phyloP scores from a whole-genome alignment of 2,888 invertebrate species.

The Morpho achilles region DNA sequence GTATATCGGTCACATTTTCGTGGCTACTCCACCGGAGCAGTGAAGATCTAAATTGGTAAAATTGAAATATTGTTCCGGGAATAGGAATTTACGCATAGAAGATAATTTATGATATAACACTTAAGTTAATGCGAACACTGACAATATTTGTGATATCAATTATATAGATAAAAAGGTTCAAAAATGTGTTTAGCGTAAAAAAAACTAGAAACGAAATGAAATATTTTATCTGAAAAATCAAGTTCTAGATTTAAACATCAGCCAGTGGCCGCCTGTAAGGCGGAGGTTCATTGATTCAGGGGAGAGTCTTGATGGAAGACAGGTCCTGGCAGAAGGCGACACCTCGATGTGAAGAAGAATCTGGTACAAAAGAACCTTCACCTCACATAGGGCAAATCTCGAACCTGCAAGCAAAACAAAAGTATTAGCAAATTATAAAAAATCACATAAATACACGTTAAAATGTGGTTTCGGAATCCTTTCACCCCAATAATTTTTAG shows the following conservation, averaged over 20 bases:
- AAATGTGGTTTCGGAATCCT: too few relatives aligned
- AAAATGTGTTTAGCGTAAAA: too few relatives aligned
- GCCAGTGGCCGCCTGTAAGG: slow-evolving; percentile 51
- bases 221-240: not conserved
- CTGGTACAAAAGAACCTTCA: slow-evolving; percentile 58
- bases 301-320: slow-evolving; percentile 38
- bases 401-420: slow-evolving; percentile 41
- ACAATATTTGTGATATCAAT: too few relatives aligned
- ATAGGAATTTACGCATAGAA: too few relatives aligned
- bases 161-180: too few relatives aligned
- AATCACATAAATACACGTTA: not conserved
- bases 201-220: too few relatives aligned
- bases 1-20: too few relatives aligned
- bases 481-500: slow-evolving; percentile 77
- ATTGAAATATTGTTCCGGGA: too few relatives aligned
- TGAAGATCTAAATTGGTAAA: too few relatives aligned
- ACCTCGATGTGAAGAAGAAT: slow-evolving; percentile 47
- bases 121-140: too few relatives aligned
- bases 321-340: slow-evolving; percentile 46
- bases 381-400: slow-evolving; percentile 56
- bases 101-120: too few relatives aligned
- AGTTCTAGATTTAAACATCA: slow-evolving; percentile 32
- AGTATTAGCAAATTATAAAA: not conserved
- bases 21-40: too few relatives aligned
- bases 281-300: slow-evolving; percentile 38